Evolutionary conservation across 2,888 invertebrate species (phyloP).

Genomic region (Cheilosia grossa): DNA sequence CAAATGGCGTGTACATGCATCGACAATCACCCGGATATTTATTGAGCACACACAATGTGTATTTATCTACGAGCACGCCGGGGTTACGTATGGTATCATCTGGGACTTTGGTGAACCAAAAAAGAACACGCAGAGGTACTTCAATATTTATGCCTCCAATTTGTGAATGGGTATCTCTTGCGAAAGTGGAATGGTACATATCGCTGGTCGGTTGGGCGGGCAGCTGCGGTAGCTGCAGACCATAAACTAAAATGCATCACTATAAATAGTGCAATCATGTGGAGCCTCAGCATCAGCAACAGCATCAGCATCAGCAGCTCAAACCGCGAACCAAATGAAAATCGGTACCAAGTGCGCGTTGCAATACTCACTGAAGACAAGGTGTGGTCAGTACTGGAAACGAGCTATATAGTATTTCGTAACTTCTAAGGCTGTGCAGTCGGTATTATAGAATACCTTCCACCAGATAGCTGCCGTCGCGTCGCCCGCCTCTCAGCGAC

Average conservation of each 20-base stretch:
- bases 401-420: slow-evolving; percentile 74
- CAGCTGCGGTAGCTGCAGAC: slow-evolving; percentile 75
- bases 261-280: slow-evolving; percentile 75
- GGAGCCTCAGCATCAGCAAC: slow-evolving; percentile 53
- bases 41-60: slow-evolving; percentile 40
- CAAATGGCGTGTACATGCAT: slow-evolving; percentile 50
- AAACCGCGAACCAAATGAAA: slow-evolving; percentile 70
- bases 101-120: slow-evolving; percentile 29
- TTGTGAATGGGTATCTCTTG: slow-evolving; percentile 74
- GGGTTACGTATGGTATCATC: slow-evolving; percentile 48
- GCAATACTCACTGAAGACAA: slow-evolving; percentile 69
- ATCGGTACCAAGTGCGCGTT: slow-evolving; percentile 71
- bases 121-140: slow-evolving; percentile 49
- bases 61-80: slow-evolving; percentile 19
- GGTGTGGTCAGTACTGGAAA: slow-evolving; percentile 75
- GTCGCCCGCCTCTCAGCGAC: slow-evolving; percentile 58
- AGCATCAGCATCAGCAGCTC: slow-evolving; percentile 28
- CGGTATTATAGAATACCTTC: slow-evolving; percentile 70
- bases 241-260: slow-evolving; percentile 75
- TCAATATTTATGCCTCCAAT: slow-evolving; percentile 72
- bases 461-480: slow-evolving; percentile 37
- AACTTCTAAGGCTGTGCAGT: slow-evolving; percentile 65
- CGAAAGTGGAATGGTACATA: slow-evolving; percentile 71
- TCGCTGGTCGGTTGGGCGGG: slow-evolving; percentile 67
- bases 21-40: slow-evolving; percentile 49